Evolutionary conservation across 35 echinoderm and acorn worm genomes (phyloP), one percentile per base, ranked within the genome.

Genomic region (Lytechinus pictus): DNA sequence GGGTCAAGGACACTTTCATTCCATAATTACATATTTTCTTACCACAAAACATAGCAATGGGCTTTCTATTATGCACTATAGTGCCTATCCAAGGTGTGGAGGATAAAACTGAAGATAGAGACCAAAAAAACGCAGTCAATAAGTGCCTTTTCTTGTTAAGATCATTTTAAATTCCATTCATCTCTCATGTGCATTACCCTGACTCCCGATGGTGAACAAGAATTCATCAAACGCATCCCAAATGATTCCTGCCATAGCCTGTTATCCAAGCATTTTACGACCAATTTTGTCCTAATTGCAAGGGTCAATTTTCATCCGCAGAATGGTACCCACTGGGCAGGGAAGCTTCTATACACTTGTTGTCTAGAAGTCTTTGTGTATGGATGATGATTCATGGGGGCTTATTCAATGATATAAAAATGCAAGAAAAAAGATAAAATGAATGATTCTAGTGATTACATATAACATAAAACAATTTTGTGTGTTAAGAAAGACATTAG

Each of bases 241-340:
- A 79, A 24, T 79, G 66, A 79, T 79, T 79, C 11, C 61, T 71
- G 61, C 61, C 61, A 79, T 79, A n/a, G 33, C 66, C 16, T 10
- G 14, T 24, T 79, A 14, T 79, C 66, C 66, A 7, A 79, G 8
- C 16, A 79, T 79, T 79, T 79, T 79, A 79, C 14, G 66, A 79
- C 66, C 66, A 79, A 79, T 79, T 79, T n/a, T 79, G 19, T 79
- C 66, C 66, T 79, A 79, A 79, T 79, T 79, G 66, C 66, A 79
- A 79, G 66, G 66, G 66, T 79, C 66, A 79, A 79, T 79, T 79
- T 79, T 19, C n/a, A 79, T 24, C 66, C 16, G 19, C 19, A n/a
- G 66, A 19, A 79, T 6, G 7, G 66, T n/a, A 79, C 14, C 4
- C 66, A 79, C 66, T 7, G 7, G 19, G 66, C 21, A 79, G 66